Percentiles rank a stretch among this genome's conserved stretches.
Evolutionary conservation across 2,888 invertebrate genomes (phyloP).

Genomic region (Drosophila quinaria): DNA sequence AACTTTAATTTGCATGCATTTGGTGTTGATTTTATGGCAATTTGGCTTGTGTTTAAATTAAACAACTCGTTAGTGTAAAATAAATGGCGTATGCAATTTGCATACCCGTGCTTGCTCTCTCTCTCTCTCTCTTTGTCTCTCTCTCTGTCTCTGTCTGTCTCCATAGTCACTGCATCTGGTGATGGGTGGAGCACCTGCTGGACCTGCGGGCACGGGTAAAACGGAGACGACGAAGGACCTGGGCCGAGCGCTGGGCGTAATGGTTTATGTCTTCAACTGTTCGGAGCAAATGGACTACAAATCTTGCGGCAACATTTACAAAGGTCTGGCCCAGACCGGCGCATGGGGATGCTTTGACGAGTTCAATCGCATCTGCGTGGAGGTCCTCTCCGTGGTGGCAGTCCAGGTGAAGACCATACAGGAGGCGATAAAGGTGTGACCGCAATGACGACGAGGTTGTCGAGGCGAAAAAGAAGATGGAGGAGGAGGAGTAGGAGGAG

Average conservation of each 20-base stretch:
- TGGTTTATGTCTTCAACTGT: conserved; percentile 99
- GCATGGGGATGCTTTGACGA: conserved; percentile 99
- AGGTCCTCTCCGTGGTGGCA: conserved; percentile 97
- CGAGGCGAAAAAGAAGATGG: not conserved
- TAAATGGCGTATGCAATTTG: conserved; percentile 74
- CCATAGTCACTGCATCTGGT: conserved; percentile 92
- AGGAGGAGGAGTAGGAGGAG: conserved; percentile 1
- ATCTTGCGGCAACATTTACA: conserved; percentile 98
- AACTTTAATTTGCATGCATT: conserved; percentile 18
- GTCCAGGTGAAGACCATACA: conserved; percentile 96
- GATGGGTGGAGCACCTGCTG: conserved; percentile 98
- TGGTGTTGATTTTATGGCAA: conserved; percentile 56
- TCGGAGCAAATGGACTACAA: conserved; percentile 99
- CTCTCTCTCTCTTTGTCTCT: not conserved
- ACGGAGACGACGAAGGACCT: conserved; percentile 99
- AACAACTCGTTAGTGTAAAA: conserved; percentile 79
- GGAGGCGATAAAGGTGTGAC: conserved; percentile 92
- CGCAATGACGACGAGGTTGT: conserved; percentile 36
- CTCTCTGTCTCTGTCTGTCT: not conserved
- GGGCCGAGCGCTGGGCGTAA: conserved; percentile 97
- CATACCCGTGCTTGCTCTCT: conserved; percentile 48
- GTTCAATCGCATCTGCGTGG: conserved; percentile 98
- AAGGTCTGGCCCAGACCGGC: conserved; percentile 96
- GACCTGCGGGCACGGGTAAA: conserved; percentile 98
- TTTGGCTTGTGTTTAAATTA: conserved; percentile 63